phyloP scores from a whole-genome alignment of 1,140 invertebrate species.

The Hirudo medicinalis region DNA sequence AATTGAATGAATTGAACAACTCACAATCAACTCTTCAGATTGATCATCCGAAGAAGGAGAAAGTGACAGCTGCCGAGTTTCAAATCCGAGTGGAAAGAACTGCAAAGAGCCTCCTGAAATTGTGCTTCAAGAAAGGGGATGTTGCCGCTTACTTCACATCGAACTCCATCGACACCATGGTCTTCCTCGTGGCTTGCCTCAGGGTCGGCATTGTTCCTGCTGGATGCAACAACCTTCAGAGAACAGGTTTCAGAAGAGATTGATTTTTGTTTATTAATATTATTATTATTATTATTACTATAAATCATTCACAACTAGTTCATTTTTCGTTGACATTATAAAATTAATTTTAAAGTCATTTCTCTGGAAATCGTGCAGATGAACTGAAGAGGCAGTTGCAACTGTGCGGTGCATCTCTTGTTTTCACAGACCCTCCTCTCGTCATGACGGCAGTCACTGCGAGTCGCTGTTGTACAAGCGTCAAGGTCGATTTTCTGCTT shows the following conservation, averaged over 20 bases:
- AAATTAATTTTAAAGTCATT: not conserved
- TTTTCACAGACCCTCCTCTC: not conserved
- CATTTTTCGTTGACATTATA: too few relatives aligned
- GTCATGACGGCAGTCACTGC: not conserved
- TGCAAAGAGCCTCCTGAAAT: not conserved
- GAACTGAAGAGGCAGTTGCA: slow-evolving; percentile 11
- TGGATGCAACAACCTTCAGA: not conserved
- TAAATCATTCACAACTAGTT: not conserved
- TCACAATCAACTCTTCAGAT: not conserved
- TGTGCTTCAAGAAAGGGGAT: slow-evolving; percentile 6
- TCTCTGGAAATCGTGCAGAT: not conserved
- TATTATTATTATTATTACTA: slow-evolving; percentile 1
- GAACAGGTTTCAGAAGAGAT: not conserved
- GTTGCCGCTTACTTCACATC: slow-evolving; percentile 5
- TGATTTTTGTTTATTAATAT: not conserved
- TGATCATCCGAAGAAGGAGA: not conserved
- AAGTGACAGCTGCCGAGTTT: not conserved
- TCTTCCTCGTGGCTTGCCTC: slow-evolving; percentile 1
- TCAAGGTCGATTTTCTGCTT: not conserved
- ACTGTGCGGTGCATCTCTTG: not conserved
- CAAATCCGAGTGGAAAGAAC: not conserved
- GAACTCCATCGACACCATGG: slow-evolving; percentile 8
- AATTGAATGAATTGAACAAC: not conserved
- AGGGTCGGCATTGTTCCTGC: slow-evolving; percentile 11
- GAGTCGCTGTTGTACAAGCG: not conserved